Percentiles rank a stretch among this genome's conserved stretches.
phyloP scores from a whole-genome alignment of 2,113 vertebrate species.

The Macaca fascicularis region T2T-MFA8v1.1 NC_088378.1:63805501-63806000 shows the following conservation, averaged over 20 bases:
- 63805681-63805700: neutral
- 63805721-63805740: neutral
- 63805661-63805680: neutral
- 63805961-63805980: neutral
- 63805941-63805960: neutral
- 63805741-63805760: neutral
- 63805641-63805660: neutral
- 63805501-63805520: too few species aligned
- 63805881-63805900: neutral
- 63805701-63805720: neutral
- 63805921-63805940: neutral
- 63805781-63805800: neutral
- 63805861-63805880: neutral
- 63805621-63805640: neutral
- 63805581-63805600: neutral
- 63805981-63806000: neutral
- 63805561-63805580: neutral
- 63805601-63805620: neutral
- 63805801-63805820: neutral
- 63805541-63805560: too few species aligned
- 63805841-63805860: neutral
- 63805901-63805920: neutral
- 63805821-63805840: neutral
- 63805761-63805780: neutral
- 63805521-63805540: too few species aligned